Conservation (phyloP, 2,113 vertebrate genomes). For the Typhlomys cinereus region DNA sequence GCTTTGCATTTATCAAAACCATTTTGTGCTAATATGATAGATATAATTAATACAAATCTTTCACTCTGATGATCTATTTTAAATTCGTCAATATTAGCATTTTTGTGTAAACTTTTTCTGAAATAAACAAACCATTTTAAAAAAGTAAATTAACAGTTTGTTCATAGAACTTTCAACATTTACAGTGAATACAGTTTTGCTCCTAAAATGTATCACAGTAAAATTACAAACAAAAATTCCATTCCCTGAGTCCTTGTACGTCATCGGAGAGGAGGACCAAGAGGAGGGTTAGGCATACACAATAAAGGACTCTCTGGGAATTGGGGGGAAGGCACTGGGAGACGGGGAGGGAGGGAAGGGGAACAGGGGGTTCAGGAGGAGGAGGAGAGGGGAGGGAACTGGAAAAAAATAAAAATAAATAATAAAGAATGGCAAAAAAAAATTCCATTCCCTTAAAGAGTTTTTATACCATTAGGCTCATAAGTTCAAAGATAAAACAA, state of each 20-base stretch:
- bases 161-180: not conserved
- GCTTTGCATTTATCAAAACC: not conserved
- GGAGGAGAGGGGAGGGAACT: no score
- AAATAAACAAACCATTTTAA: not conserved
- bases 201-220: not conserved
- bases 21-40: not conserved
- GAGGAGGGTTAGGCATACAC: no score
- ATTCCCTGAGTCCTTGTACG: no score
- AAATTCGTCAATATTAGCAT: not conserved
- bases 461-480: not conserved
- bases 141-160: not conserved
- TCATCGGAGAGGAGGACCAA: no score
- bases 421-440: no score
- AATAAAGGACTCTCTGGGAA: no score
- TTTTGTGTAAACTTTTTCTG: not conserved
- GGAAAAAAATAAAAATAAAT: no score
- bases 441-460: no score
- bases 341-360: no score
- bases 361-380: no score
- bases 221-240: not conserved
- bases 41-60: not conserved
- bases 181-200: fast-evolving
- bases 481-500: not conserved
- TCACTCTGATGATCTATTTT: not conserved
- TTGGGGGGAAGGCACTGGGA: no score